phyloP scores from a whole-genome alignment of 2,888 invertebrate species.

The Mesorhabditis belari region DNA sequence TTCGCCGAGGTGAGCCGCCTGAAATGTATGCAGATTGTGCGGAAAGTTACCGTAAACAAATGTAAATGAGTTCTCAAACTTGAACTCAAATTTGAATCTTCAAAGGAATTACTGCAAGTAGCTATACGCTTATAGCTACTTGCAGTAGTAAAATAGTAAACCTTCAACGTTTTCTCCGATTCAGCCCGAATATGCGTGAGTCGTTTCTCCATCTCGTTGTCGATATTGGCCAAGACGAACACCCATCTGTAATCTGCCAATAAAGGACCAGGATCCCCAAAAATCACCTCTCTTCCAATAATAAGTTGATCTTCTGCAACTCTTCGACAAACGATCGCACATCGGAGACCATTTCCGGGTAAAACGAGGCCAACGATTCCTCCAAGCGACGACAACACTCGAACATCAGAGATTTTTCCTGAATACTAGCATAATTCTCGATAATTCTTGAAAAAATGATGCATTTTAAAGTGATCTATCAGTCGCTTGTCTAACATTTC shows the following conservation, averaged over 20 bases:
- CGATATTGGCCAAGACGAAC: slow-evolving; percentile 79
- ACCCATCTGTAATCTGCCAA: slow-evolving; percentile 63
- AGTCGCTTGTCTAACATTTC: neutral
- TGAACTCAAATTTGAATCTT: too few species aligned
- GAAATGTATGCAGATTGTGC: too few species aligned
- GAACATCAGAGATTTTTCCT: slow-evolving; percentile 15
- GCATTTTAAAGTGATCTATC: neutral
- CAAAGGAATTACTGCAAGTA: too few species aligned
- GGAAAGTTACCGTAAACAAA: too few species aligned
- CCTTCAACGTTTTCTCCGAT: slow-evolving; percentile 47
- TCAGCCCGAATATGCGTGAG: slow-evolving; percentile 64
- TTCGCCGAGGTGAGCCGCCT: slow-evolving; percentile 64
- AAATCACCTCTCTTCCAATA: slow-evolving; percentile 75
- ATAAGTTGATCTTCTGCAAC: slow-evolving; percentile 78
- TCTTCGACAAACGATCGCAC: slow-evolving; percentile 84
- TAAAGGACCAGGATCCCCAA: slow-evolving; percentile 2
- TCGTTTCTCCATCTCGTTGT: slow-evolving; percentile 53
- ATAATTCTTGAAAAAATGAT: neutral
- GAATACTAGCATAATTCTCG: slow-evolving; percentile 1
- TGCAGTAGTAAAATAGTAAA: too few species aligned
- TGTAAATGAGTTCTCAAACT: too few species aligned
- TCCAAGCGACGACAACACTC: slow-evolving; percentile 22
- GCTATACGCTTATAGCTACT: too few species aligned
- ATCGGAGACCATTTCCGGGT: slow-evolving; percentile 77
- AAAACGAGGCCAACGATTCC: slow-evolving; percentile 8